Evolutionary conservation across 2,113 vertebrate genomes (phyloP).

Genomic region (Oreochromis niloticus): DNA sequence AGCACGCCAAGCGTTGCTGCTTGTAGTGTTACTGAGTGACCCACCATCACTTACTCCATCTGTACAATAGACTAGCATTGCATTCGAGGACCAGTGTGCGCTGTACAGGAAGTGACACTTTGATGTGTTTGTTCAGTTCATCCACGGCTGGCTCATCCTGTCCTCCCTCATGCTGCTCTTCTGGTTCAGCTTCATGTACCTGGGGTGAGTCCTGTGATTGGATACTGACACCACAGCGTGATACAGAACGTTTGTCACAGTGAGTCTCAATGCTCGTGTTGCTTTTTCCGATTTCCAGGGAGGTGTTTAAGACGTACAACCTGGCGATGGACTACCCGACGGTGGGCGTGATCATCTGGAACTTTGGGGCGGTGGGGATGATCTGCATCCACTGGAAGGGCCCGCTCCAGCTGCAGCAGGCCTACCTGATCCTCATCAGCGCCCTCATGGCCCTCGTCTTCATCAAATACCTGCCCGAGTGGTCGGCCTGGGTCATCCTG

Average conservation of each 20-base stretch:
- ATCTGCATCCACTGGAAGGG: constrained; percentile 98
- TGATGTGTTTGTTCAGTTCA: constrained; percentile 75
- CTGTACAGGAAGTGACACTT: neutral
- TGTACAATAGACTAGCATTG: neutral
- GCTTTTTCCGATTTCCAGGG: constrained; percentile 60
- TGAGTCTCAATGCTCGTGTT: neutral
- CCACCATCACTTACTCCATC: neutral
- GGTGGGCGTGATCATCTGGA: constrained; percentile 88
- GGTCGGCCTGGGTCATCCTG: constrained; percentile 97
- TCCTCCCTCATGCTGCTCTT: constrained; percentile 97
- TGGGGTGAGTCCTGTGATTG: constrained; percentile 76
- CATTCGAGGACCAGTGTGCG: neutral
- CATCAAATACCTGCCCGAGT: constrained; percentile 96
- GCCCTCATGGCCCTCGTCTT: constrained; percentile 97
- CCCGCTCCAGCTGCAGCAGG: constrained; percentile 90
- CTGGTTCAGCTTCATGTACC: constrained; percentile 95
- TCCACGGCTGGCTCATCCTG: constrained; percentile 96
- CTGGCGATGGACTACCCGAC: constrained; percentile 95
- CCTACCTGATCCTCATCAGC: constrained; percentile 96
- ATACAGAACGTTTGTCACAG: fast-evolving
- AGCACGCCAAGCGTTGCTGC: neutral
- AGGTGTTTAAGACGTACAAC: constrained; percentile 94
- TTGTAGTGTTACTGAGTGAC: neutral
- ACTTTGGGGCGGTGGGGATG: constrained; percentile 97
- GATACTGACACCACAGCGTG: fast-evolving